A percentile compares a stretch with the other conserved stretches of the same genome.
These are phyloP conservation scores for Cavia porcellus DNA, from an alignment of 2,113 vertebrate species.

Conservation along the genomic window DNA sequence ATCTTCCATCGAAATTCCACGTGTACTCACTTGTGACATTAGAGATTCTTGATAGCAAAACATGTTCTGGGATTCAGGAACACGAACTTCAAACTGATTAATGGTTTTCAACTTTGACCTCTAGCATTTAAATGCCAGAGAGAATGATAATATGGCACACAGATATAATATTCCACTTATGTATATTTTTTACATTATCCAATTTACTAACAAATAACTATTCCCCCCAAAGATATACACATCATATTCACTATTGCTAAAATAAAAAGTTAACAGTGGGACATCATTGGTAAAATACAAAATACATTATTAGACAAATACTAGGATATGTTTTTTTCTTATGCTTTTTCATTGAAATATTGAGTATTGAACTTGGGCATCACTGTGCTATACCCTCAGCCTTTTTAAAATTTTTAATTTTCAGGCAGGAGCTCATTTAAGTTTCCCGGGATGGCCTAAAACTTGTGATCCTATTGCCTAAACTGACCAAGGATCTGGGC, in stretches of 20 bases:
- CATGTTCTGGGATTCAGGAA: not conserved
- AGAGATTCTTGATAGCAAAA: not conserved
- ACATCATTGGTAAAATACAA: not conserved
- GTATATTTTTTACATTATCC: not conserved
- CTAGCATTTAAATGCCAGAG: not conserved
- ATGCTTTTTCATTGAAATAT: not conserved
- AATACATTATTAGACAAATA: not conserved
- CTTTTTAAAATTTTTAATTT: not conserved
- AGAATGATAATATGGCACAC: not conserved
- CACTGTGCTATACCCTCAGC: not conserved
- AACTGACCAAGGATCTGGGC: not conserved
- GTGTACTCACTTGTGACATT: not conserved
- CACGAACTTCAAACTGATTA: not conserved
- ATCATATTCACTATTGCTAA: not conserved
- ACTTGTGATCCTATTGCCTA: not conserved
- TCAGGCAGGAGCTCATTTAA: not conserved
- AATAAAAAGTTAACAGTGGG: not conserved
- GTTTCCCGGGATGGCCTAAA: not conserved
- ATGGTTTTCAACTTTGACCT: not conserved
- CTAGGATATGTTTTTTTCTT: not conserved
- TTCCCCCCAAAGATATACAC: not conserved
- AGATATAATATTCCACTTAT: not conserved
- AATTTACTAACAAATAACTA: constrained; percentile 19
- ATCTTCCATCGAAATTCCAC: not conserved
- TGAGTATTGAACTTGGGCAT: not conserved